Evolutionary conservation across 2,888 invertebrate species (phyloP), one percentile per base, ranked within the genome.

Genomic region (Halocaridina rubra): DNA sequence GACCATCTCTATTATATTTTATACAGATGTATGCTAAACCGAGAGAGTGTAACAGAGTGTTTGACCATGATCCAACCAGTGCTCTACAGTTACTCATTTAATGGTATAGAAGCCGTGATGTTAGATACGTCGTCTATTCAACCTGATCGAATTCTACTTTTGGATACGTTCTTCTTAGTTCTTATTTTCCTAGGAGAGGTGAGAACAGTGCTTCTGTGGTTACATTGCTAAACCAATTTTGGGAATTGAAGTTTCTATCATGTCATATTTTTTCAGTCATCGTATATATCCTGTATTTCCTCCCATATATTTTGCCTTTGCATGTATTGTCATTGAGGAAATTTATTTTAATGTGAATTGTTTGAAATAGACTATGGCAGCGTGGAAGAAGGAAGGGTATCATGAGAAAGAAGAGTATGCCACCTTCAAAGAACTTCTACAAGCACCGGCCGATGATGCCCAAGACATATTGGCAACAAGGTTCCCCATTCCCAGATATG

Each of bases 111-210:
- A 92, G 98, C 99, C 0, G 99, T 99, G 4, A 92, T 99, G 27
- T 92, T 99, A 53, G 99, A 99, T 91, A 98, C 99, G 2, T 97
- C 98, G 77, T 98, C 98, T 87, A 99, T 99, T 90, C 97, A 98
- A 91, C 95, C 98, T 0, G 99, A 99, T 91, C 93, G 98, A 86
- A 99, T 99, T 90, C 93, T 99, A 67, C 94, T 99, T 80, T 98
- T 99, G 98, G 99, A 99, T 92, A 99, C 99, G 0, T 99, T 99
- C 93, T 99, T 99, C 94, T 99, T 99, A 92, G 98, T 99, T 90
- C 94, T 99, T 81, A 99, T 99, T 90, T 99, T 98, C 92, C 98
- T 98, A 90, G 99, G 99, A 91, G 98, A 98, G 94, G 97, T 96
- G 91, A 90, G 89, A 67, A 64, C n/a, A n/a, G n/a, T n/a, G n/a